These are phyloP conservation scores for Brotula barbata DNA, from an alignment of 2,797 vertebrate genomes.

Conservation along the genomic window DNA sequence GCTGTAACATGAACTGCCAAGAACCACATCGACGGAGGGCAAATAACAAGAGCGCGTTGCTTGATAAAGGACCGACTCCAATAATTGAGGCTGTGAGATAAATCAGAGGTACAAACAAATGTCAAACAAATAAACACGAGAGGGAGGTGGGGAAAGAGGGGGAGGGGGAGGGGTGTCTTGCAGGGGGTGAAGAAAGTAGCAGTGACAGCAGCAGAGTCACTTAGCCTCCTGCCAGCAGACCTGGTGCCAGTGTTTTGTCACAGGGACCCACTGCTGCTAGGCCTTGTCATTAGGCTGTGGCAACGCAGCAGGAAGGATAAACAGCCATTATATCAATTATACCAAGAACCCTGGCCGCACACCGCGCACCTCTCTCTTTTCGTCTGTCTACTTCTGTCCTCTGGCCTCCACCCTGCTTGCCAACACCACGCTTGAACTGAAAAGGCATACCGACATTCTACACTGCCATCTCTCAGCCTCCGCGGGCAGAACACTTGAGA, in stretches of 20 bases:
- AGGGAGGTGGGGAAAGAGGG: conserved; percentile 44
- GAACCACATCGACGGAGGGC: conserved; percentile 51
- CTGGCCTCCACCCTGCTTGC: conserved; percentile 51
- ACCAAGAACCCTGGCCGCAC: conserved; percentile 76
- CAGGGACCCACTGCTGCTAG: conserved; percentile 82
- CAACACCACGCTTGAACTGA: conserved; percentile 35
- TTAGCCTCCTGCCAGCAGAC: conserved; percentile 84
- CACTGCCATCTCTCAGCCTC: conserved; percentile 2
- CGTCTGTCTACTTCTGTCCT: conserved; percentile 56
- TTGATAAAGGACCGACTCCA: conserved; percentile 63
- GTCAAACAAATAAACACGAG: conserved; percentile 75
- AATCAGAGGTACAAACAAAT: conserved; percentile 75
- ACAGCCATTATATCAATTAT: conserved; percentile 88
- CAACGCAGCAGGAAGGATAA: conserved; percentile 83
- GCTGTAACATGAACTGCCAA: conserved; percentile 44
- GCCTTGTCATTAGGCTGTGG: conserved; percentile 83
- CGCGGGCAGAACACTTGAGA: background rate
- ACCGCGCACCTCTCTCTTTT: conserved; percentile 66
- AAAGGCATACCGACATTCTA: conserved; percentile 14
- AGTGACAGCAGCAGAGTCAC: conserved; percentile 77
- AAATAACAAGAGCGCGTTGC: conserved; percentile 50
- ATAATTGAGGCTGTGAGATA: conserved; percentile 66
- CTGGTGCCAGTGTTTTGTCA: conserved; percentile 84
- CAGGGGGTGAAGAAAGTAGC: conserved; percentile 56
- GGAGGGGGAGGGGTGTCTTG: conserved; percentile 41